Evolutionary conservation across 2,888 invertebrate genomes (phyloP).

Genomic region (Apotomis capreana): DNA sequence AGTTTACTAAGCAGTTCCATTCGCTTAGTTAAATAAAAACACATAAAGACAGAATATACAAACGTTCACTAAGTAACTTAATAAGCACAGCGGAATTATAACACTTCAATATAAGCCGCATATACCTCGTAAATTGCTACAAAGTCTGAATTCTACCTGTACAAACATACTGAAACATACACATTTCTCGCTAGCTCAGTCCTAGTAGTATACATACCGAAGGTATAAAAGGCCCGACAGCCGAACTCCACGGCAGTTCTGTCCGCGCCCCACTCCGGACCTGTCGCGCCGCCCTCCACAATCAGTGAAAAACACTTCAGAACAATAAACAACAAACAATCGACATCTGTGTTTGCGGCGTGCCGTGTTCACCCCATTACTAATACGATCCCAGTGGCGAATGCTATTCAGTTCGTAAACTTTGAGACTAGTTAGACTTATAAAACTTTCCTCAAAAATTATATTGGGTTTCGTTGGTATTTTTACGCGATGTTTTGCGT

Average conservation of each 20-base stretch:
- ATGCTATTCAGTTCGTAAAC: neutral
- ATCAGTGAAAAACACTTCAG: constrained; percentile 4
- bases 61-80: too few species aligned
- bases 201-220: neutral
- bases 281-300: constrained; percentile 6
- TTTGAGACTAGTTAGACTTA: neutral
- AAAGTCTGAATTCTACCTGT: neutral
- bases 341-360: neutral
- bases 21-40: too few species aligned
- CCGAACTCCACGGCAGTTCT: constrained; percentile 16
- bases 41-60: too few species aligned
- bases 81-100: too few species aligned
- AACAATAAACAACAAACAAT: constrained; percentile 18
- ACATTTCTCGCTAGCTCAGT: neutral
- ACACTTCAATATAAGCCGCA: too few species aligned
- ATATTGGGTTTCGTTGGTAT: neutral
- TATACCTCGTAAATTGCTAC: too few species aligned
- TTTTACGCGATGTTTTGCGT: neutral
- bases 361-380: neutral
- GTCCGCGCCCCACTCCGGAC: constrained; percentile 7
- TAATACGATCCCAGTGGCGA: neutral
- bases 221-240: constrained; percentile 3
- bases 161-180: neutral
- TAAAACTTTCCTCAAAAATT: neutral
- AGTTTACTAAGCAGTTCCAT: too few species aligned